A percentile compares a stretch with the other conserved stretches of the same genome.
These are phyloP conservation scores for Sclerurus mexicanus DNA, from an alignment of 2,113 vertebrate genomes.

Conservation along the genomic window DNA sequence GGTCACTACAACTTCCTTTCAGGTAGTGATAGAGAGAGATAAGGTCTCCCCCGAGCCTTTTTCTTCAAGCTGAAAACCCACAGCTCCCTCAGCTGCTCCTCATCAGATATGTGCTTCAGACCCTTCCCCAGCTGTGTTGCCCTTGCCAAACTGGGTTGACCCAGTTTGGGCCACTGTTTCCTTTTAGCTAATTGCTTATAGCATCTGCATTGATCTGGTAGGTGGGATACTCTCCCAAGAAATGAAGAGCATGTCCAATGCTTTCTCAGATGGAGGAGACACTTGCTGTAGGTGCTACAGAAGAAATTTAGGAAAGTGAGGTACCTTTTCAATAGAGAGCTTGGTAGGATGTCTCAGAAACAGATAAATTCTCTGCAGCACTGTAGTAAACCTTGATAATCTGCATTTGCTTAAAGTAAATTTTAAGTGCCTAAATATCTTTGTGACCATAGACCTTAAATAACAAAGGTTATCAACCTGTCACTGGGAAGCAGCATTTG, in stretches of 20 bases:
- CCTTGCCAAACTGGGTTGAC: neutral
- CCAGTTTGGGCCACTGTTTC: neutral
- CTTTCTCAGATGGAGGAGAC: neutral
- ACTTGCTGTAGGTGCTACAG: neutral
- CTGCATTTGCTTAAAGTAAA: neutral
- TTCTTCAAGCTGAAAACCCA: neutral
- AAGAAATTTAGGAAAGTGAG: neutral
- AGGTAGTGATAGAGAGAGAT: neutral
- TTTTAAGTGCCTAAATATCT: neutral
- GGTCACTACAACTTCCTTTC: neutral
- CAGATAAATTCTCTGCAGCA: neutral
- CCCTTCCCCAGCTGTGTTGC: neutral
- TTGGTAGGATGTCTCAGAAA: neutral
- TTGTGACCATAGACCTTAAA: neutral
- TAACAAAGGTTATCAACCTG: neutral
- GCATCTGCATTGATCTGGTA: neutral
- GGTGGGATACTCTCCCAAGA: neutral
- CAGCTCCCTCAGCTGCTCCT: neutral
- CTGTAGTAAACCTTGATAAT: neutral
- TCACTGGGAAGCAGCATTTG: neutral
- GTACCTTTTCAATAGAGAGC: neutral
- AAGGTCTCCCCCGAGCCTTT: neutral
- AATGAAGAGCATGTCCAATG: fast-evolving
- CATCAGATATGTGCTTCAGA: neutral
- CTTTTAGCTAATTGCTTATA: neutral